Evolutionary conservation across 2,113 vertebrate species (phyloP).

Genomic region (Rhinolophus ferrumequinum): DNA sequence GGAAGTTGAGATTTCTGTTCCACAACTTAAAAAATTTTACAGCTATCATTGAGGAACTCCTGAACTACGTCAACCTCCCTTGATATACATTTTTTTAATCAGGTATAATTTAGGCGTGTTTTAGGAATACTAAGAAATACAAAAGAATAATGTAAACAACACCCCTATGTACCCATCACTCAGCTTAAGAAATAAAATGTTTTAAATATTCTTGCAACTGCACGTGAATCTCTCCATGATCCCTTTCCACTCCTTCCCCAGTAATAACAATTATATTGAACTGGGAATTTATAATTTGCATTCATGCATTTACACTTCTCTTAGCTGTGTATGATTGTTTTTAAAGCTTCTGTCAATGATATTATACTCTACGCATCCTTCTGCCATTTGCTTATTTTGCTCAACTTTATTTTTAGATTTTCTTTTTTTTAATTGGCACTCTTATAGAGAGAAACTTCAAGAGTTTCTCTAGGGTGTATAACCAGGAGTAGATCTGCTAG

Average conservation of each 20-base stretch:
- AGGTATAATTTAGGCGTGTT: not conserved
- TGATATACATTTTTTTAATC: not conserved
- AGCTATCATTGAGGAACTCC: not conserved
- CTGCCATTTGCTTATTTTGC: not conserved
- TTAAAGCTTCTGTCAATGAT: not conserved
- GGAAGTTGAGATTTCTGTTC: slow-evolving; percentile 9
- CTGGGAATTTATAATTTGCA: not conserved
- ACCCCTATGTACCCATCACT: not conserved
- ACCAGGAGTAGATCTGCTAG: not conserved
- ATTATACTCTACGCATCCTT: not conserved
- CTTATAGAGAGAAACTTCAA: not conserved
- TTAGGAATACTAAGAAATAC: not conserved
- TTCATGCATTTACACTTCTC: not conserved
- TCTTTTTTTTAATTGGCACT: not conserved
- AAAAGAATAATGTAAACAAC: slow-evolving; percentile 16
- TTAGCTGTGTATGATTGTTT: not conserved
- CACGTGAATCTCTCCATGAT: not conserved
- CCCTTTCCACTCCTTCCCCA: not conserved
- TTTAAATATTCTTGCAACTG: not conserved
- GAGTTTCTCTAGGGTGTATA: not conserved
- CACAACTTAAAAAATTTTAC: not conserved
- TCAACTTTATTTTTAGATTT: not conserved
- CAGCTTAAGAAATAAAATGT: not conserved
- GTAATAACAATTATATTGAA: not conserved
- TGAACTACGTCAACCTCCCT: not conserved